Evolutionary conservation across 2,888 invertebrate species (phyloP).

Genomic region (Dorcus parallelipipedus): DNA sequence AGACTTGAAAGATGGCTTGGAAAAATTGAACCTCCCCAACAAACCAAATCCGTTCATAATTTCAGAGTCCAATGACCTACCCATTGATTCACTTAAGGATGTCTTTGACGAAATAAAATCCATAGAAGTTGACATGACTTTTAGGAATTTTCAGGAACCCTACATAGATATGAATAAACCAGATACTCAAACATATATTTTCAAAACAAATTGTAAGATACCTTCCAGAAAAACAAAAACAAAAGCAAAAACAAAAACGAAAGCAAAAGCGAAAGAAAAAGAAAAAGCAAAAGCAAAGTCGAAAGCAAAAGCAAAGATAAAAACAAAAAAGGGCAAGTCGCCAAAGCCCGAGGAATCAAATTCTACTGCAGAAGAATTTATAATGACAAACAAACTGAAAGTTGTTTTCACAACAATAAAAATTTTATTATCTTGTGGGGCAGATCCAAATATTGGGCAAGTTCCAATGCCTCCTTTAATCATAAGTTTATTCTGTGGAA

Average conservation of each 20-base stretch:
- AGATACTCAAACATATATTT: slow-evolving; percentile 9
- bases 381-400: slow-evolving; percentile 17
- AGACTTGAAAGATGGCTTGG: background rate
- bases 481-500: slow-evolving; percentile 38
- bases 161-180: slow-evolving; percentile 1
- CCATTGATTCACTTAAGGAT: background rate
- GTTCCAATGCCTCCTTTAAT: slow-evolving; percentile 41
- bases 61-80: no score
- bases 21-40: background rate
- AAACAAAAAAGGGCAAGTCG: background rate
- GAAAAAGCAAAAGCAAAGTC: background rate
- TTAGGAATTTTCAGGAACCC: slow-evolving; percentile 10
- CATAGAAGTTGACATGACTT: slow-evolving; percentile 9
- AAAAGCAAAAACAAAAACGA: background rate
- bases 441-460: slow-evolving; percentile 39
- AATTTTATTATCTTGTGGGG: slow-evolving; percentile 38
- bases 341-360: background rate
- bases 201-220: slow-evolving; percentile 1
- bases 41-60: background rate
- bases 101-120: slow-evolving; percentile 11
- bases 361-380: background rate
- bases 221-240: background rate
- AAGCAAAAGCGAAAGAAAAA: background rate
- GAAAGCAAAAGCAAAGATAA: background rate
- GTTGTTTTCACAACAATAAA: slow-evolving; percentile 31